These are phyloP conservation scores for Cryptoleucopteryx plumbea DNA, from an alignment of 2,113 vertebrate species.

Conservation along the genomic window DNA sequence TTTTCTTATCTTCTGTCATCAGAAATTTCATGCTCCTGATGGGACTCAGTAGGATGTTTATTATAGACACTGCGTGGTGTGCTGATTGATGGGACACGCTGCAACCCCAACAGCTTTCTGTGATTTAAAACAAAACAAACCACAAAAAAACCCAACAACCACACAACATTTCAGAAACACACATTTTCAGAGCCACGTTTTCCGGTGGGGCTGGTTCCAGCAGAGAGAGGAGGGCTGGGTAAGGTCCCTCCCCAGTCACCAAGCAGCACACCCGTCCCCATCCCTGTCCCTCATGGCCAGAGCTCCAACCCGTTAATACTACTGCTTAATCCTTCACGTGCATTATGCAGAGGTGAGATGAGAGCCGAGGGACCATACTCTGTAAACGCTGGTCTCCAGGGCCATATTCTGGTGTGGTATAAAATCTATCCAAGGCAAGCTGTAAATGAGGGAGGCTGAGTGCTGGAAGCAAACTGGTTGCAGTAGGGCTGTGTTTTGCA, in stretches of 20 bases:
- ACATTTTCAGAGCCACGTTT: fast-evolving
- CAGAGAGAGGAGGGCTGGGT: not conserved
- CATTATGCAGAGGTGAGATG: not conserved
- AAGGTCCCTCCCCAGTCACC: not conserved
- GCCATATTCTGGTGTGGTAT: not conserved
- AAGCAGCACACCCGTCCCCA: not conserved
- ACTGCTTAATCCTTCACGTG: not conserved
- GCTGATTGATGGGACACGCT: not conserved
- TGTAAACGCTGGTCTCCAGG: not conserved
- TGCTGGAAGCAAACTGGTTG: not conserved
- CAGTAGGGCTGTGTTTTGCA: not conserved
- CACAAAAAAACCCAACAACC: not conserved
- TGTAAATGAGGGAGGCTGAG: not conserved
- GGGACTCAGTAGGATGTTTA: not conserved
- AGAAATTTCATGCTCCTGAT: not conserved
- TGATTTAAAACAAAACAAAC: not conserved
- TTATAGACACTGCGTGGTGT: not conserved
- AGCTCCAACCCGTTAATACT: not conserved
- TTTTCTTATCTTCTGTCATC: constrained; percentile 7
- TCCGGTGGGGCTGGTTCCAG: not conserved
- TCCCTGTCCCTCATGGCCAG: not conserved
- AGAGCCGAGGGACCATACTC: not conserved
- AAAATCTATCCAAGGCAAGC: not conserved
- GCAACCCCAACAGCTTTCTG: not conserved
- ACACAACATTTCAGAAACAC: not conserved